Conservation (phyloP, 2,888 invertebrate genomes). For the Escarpia spicata region DNA sequence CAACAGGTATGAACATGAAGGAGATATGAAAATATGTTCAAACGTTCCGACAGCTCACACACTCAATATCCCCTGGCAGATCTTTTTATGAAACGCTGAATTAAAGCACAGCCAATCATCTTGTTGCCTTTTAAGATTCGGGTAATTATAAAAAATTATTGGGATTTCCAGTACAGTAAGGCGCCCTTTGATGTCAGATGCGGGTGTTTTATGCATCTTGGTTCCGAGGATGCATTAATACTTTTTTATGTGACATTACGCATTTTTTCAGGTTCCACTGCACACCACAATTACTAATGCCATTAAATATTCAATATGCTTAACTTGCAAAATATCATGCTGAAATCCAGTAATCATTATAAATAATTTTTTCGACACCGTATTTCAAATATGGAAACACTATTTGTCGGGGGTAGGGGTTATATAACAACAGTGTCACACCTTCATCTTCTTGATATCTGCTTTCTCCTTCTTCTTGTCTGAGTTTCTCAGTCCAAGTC, state of each 20-base stretch:
- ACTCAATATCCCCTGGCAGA: no score
- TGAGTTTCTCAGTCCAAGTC: neutral
- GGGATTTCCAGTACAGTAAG: no score
- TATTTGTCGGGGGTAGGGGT: neutral
- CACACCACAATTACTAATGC: neutral
- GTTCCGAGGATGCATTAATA: no score
- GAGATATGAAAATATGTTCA: neutral
- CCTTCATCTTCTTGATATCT: slow-evolving; percentile 32
- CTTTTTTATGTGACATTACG: no score
- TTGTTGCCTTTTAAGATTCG: no score
- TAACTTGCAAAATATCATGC: neutral
- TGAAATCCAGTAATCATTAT: neutral
- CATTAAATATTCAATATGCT: neutral
- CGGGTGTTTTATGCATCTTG: no score
- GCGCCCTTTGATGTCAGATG: no score
- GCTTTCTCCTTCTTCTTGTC: slow-evolving; percentile 33
- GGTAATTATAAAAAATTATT: no score
- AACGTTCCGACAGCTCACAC: no score
- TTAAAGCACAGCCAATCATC: no score
- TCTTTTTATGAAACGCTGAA: no score
- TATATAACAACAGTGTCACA: neutral
- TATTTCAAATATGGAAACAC: neutral
- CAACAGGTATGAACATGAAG: neutral
- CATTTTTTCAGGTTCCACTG: no score
- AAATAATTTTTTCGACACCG: neutral